phyloP scores from a whole-genome alignment of 2,888 invertebrate species.

The Pasiphila rectangulata region DNA sequence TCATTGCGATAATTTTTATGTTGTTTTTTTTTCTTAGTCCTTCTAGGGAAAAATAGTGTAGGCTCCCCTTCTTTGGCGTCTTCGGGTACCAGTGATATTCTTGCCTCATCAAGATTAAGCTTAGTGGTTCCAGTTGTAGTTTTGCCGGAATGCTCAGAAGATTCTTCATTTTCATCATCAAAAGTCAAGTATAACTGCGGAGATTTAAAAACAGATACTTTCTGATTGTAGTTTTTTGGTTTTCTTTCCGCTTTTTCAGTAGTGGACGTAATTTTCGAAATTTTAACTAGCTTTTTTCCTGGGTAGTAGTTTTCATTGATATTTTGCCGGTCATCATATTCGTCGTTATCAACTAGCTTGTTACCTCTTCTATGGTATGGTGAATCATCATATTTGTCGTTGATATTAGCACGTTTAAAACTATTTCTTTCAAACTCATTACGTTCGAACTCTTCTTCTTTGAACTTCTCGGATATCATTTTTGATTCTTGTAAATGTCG shows the following conservation, averaged over 20 bases:
- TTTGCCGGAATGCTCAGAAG: too few species aligned
- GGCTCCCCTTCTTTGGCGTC: constrained; percentile 56
- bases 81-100: constrained; percentile 62
- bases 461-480: constrained; percentile 58
- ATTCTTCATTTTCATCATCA: constrained; percentile 44
- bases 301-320: constrained; percentile 55
- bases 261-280: too few species aligned
- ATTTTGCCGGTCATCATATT: constrained; percentile 51
- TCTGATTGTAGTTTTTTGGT: constrained; percentile 41
- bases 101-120: constrained; percentile 40
- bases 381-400: constrained; percentile 45
- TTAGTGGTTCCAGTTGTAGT: not conserved
- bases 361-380: constrained; percentile 12
- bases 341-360: constrained; percentile 52
- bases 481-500: constrained; percentile 65
- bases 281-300: too few species aligned
- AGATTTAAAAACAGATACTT: constrained; percentile 65
- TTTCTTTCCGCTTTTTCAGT: constrained; percentile 35
- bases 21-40: constrained; percentile 47
- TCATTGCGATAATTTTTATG: not conserved
- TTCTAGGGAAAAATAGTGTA: constrained; percentile 62
- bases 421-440: constrained; percentile 43
- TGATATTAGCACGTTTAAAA: constrained; percentile 19
- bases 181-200: constrained; percentile 56
- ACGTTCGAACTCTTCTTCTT: constrained; percentile 58